phyloP scores from a whole-genome alignment of 2,797 vertebrate species.

The Tadarida brasiliensis region DNA sequence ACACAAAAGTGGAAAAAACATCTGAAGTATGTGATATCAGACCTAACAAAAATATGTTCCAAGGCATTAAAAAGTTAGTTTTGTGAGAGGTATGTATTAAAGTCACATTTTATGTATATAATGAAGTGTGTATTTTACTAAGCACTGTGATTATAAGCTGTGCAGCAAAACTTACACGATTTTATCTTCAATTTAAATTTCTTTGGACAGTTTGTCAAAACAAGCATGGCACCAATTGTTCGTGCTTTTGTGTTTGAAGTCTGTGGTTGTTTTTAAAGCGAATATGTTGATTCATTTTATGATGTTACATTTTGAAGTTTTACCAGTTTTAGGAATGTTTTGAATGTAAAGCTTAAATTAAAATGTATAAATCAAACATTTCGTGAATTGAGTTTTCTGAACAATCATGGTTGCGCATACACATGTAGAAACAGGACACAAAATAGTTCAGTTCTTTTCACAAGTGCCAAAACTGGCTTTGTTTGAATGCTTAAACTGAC shows the following conservation, averaged over 20 bases:
- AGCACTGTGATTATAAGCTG: not conserved
- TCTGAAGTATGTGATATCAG: constrained; percentile 19
- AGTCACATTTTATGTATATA: constrained; percentile 28
- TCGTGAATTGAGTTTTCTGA: constrained; percentile 18
- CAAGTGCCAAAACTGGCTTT: not conserved
- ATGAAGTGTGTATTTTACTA: not conserved
- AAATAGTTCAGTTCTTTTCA: not conserved
- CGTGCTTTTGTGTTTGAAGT: constrained; percentile 33
- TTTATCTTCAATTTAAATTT: constrained; percentile 53
- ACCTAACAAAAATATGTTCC: constrained; percentile 47
- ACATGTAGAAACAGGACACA: not conserved
- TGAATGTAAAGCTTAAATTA: constrained; percentile 27
- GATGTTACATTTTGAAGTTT: constrained; percentile 41
- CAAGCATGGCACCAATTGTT: not conserved
- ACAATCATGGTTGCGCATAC: not conserved
- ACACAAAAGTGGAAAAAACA: constrained; percentile 24
- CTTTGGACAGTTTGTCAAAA: constrained; percentile 29
- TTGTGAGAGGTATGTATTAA: not conserved
- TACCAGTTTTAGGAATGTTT: constrained; percentile 44
- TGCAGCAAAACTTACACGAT: not conserved
- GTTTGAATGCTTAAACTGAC: not conserved
- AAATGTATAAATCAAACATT: constrained; percentile 27
- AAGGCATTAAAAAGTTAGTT: constrained; percentile 21
- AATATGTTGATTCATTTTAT: constrained; percentile 46
- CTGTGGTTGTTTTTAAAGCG: constrained; percentile 34